Percentiles rank a stretch among this genome's conserved stretches.
These are phyloP conservation scores for Vulpes lagopus DNA, from an alignment of 2,113 vertebrate species.

Conservation along the genomic window DNA sequence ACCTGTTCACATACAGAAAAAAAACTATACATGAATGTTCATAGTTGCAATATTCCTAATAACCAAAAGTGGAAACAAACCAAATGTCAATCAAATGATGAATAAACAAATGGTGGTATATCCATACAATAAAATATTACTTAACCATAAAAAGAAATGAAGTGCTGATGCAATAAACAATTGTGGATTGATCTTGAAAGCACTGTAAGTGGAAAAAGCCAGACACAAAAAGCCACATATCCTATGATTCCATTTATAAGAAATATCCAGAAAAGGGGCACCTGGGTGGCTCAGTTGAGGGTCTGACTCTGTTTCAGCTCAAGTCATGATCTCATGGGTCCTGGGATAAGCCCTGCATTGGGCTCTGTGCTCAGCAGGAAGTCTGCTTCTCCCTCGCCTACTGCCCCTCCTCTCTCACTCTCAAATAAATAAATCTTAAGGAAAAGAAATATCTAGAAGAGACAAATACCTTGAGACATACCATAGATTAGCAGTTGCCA, in stretches of 20 bases:
- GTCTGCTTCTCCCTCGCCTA: background rate
- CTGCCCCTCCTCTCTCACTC: background rate
- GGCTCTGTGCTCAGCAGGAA: background rate
- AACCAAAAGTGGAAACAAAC: background rate
- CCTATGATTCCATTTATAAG: background rate
- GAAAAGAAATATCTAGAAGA: background rate
- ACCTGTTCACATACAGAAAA: background rate
- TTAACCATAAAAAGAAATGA: background rate
- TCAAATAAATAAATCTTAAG: background rate
- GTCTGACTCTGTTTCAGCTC: background rate
- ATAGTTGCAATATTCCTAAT: background rate
- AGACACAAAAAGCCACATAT: background rate
- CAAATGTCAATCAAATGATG: background rate
- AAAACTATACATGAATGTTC: background rate
- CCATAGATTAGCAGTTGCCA: background rate
- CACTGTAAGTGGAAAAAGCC: background rate
- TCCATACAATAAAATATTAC: background rate
- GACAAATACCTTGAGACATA: background rate
- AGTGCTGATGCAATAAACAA: background rate
- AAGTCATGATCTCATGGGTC: background rate
- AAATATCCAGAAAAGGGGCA: background rate
- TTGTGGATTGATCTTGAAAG: background rate
- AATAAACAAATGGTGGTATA: background rate
- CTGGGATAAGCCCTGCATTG: background rate
- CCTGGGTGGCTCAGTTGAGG: background rate